Evolutionary conservation across 1,140 invertebrate genomes (phyloP).

Genomic region (Polyergus mexicanus): DNA sequence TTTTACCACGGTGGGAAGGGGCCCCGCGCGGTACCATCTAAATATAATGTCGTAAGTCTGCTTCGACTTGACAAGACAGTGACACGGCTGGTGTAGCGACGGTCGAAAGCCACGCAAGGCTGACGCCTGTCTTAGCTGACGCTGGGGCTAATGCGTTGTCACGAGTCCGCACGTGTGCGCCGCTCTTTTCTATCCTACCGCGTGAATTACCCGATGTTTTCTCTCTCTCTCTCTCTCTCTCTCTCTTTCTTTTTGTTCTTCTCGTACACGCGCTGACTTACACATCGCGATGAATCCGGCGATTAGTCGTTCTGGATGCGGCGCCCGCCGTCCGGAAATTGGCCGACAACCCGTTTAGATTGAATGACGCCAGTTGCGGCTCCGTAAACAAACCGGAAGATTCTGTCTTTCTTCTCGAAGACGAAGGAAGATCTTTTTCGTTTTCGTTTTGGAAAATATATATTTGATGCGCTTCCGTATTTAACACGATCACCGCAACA

Average conservation of each 20-base stretch:
- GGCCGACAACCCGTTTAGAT: slow-evolving; percentile 48
- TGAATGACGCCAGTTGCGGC: slow-evolving; percentile 6
- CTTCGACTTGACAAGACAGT: slow-evolving; percentile 74
- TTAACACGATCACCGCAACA: not conserved
- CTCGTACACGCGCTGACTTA: slow-evolving; percentile 19
- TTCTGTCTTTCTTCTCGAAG: not conserved
- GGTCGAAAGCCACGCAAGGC: slow-evolving; percentile 59
- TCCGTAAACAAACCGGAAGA: slow-evolving; percentile 44
- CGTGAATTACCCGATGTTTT: not conserved
- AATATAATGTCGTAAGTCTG: slow-evolving; percentile 78
- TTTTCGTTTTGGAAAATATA: not conserved
- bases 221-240: not conserved
- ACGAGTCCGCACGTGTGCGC: slow-evolving; percentile 72
- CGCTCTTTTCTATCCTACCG: slow-evolving; percentile 26
- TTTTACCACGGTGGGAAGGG: slow-evolving; percentile 21
- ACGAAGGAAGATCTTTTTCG: not conserved
- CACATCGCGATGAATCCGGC: slow-evolving; percentile 55
- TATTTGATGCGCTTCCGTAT: not conserved
- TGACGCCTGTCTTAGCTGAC: slow-evolving; percentile 71
- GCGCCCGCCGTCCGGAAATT: slow-evolving; percentile 47
- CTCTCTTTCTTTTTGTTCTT: not conserved
- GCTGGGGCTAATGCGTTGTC: slow-evolving; percentile 80
- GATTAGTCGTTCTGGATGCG: slow-evolving; percentile 53
- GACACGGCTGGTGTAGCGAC: slow-evolving; percentile 66
- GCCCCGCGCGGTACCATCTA: slow-evolving; percentile 67